These are phyloP conservation scores for Muntiacus muntjak DNA, from an alignment of 2,113 vertebrate genomes.

Conservation along the genomic window DNA sequence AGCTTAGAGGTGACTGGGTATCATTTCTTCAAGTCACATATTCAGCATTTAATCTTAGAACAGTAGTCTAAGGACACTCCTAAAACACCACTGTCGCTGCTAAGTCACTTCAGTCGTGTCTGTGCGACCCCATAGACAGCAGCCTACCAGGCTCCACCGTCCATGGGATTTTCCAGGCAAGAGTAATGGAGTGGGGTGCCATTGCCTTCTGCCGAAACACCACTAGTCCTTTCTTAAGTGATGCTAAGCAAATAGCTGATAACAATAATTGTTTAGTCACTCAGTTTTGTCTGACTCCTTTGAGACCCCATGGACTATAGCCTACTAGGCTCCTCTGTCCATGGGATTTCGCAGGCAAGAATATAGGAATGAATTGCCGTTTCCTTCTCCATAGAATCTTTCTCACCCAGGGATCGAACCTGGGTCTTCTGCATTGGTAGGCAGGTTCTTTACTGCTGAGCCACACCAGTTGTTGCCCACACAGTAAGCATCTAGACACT, in stretches of 20 bases:
- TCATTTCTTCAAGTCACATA: not conserved
- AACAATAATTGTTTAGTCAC: not conserved
- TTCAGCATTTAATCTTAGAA: not conserved
- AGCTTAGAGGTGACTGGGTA: not conserved
- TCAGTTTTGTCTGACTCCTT: not conserved
- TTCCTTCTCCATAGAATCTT: not conserved
- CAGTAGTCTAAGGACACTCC: not conserved
- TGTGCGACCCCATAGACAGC: too few species aligned
- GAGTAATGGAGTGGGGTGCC: too few species aligned
- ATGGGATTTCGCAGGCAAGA: not conserved
- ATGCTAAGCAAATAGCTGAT: not conserved
- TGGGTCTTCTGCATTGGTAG: not conserved
- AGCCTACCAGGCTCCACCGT: too few species aligned
- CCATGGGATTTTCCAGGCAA: too few species aligned
- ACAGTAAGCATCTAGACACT: fast-evolving
- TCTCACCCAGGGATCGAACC: not conserved
- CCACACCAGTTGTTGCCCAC: not conserved
- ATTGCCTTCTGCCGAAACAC: not conserved
- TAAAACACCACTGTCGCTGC: not conserved
- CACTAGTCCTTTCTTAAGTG: not conserved
- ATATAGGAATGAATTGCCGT: not conserved
- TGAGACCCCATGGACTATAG: not conserved
- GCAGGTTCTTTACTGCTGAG: not conserved
- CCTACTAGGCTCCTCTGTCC: not conserved
- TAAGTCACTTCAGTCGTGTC: too few species aligned